These are phyloP conservation scores for Bhutanitis thaidina DNA, from an alignment of 2,888 invertebrate genomes.

Conservation along the genomic window DNA sequence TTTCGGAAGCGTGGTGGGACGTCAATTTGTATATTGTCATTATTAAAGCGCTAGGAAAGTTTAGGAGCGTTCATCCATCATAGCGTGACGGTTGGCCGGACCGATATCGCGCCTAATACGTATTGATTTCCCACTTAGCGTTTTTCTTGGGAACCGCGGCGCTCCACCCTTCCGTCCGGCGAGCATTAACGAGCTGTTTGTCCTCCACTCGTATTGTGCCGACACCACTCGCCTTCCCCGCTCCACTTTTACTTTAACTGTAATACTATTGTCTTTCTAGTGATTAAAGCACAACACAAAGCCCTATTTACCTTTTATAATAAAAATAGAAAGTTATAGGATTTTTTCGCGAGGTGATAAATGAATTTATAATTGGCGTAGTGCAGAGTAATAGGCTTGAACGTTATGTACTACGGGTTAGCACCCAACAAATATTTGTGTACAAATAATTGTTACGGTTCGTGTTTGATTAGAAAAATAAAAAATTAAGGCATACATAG, in stretches of 20 bases:
- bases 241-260: constrained; percentile 12
- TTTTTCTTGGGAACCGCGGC: constrained; percentile 74
- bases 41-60: constrained; percentile 72
- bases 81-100: constrained; percentile 71
- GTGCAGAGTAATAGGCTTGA: too few relatives aligned
- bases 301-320: too few relatives aligned
- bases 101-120: constrained; percentile 79
- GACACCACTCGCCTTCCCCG: constrained; percentile 26
- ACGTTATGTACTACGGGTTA: too few relatives aligned
- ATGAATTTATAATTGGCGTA: too few relatives aligned
- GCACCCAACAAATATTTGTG: too few relatives aligned
- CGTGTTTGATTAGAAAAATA: too few relatives aligned
- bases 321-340: too few relatives aligned
- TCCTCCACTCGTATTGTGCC: constrained; percentile 62
- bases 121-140: constrained; percentile 80
- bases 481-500: too few relatives aligned
- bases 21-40: constrained; percentile 80
- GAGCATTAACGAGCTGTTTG: constrained; percentile 76
- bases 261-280: background rate
- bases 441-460: too few relatives aligned
- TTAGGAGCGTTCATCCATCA: constrained; percentile 77
- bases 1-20: constrained; percentile 72
- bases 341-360: too few relatives aligned
- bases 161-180: constrained; percentile 75
- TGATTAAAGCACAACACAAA: too few relatives aligned